Conservation (phyloP, 2,888 invertebrate species). For the Andrena bicolor region DNA sequence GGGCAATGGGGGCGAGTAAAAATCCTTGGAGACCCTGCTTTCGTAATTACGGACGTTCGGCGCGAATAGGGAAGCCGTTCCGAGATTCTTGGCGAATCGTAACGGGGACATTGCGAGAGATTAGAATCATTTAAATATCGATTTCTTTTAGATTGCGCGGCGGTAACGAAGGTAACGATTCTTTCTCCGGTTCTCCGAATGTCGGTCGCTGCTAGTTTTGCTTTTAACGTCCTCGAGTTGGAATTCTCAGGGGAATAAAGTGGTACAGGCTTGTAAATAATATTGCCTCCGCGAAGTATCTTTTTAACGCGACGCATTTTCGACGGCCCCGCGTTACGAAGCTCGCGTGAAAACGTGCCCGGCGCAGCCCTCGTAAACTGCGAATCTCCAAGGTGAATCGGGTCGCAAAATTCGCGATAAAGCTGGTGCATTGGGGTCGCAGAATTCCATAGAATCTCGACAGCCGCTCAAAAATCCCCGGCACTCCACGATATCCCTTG, state of each 20-base stretch:
- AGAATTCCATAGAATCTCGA: slow-evolving; percentile 30
- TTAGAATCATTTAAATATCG: slow-evolving; percentile 7
- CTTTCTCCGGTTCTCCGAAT: not conserved
- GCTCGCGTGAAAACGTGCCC: not conserved
- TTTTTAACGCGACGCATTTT: not conserved
- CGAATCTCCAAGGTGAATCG: not conserved
- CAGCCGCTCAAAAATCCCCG: slow-evolving; percentile 33
- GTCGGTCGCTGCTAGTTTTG: not conserved
- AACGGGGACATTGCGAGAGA: not conserved
- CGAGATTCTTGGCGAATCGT: not conserved
- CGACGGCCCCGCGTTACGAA: not conserved
- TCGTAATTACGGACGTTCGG: not conserved
- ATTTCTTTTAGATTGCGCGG: not conserved
- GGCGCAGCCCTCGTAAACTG: not conserved
- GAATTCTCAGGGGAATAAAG: not conserved
- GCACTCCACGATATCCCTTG: slow-evolving; percentile 8
- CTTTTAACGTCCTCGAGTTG: not conserved
- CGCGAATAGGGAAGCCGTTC: not conserved
- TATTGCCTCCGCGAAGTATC: not conserved
- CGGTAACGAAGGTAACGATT: not conserved
- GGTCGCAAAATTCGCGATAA: slow-evolving; percentile 26
- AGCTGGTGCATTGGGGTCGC: not conserved
- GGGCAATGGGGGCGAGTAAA: not conserved
- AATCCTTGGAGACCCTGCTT: not conserved
- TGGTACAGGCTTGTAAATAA: not conserved